Base-by-base conservation (phyloP, 30 jellyfish, hydroid and myxozoan genomes). In the Chrysaora quinquecirrha region DNA sequence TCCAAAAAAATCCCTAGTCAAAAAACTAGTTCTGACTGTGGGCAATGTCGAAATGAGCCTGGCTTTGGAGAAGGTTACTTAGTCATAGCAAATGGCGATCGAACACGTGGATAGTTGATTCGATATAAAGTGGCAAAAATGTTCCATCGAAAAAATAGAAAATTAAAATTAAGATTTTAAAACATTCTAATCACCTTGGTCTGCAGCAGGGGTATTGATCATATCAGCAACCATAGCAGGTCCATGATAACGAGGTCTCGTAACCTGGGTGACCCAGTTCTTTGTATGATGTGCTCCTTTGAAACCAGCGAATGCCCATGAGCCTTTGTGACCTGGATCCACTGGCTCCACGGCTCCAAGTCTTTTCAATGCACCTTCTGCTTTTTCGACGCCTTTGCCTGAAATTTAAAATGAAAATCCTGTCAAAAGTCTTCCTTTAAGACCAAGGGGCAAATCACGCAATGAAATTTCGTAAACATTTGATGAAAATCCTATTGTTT, bases 161-260 rank as follows among this genome's bases (percentile, higher is more conserved):
- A n/a, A n/a, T n/a, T n/a, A n/a, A n/a, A n/a, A n/a, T n/a, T n/a
- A n/a, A n/a, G n/a, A n/a, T n/a, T 58, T 58, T 58, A 3, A 58
- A 58, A 3, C 7, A 58, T 58, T 7, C 71, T 58, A n/a, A 3
- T 58, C 74, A 90, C 97, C 97, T 86, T 82, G 89, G 64, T 90
- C 97, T 20, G 97, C 97, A 12, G 97, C 97, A 29, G 97, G 97
- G 10, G 97, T 90, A 73, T 90, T 85, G 62, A 90, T 90, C 97
- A 84, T 90, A 54, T 90, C 97, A 14, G 97, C 91, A 46, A 90
- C 90, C 97, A 90, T 90, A 0, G 97, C 96, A 22, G 97, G 97
- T 1, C 97, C 97, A 38, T 82, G 94, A 38, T 90, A 80, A 64
- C 95, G 96, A 27, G 97, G 97, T 9, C 97, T 76, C 48, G 88